phyloP scores from a whole-genome alignment of 2,113 vertebrate species.

The Trematomus loennbergii region DNA sequence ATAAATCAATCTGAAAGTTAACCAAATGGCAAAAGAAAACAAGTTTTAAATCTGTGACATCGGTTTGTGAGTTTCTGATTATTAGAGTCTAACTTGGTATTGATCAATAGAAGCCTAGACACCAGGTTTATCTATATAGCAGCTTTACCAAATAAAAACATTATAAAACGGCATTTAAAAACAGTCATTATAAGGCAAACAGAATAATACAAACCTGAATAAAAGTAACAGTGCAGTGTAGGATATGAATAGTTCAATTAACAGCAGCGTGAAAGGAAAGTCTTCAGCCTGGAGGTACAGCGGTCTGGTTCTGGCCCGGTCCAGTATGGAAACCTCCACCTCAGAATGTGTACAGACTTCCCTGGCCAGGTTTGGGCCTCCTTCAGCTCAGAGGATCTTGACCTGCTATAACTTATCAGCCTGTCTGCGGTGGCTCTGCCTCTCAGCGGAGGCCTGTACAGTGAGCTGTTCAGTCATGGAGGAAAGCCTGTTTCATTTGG shows the following conservation, averaged over 20 bases:
- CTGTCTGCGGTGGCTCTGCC: slow-evolving; percentile 82
- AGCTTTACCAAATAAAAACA: no score
- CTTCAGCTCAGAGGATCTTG: slow-evolving; percentile 3
- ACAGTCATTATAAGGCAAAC: no score
- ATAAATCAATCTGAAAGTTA: neutral
- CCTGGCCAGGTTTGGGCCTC: slow-evolving; percentile 8
- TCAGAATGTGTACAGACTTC: neutral
- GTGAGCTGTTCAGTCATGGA: slow-evolving; percentile 21
- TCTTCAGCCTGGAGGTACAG: neutral
- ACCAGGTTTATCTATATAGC: no score
- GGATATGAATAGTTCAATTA: no score
- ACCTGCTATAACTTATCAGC: slow-evolving; percentile 74
- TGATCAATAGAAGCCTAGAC: no score
- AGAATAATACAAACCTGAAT: no score
- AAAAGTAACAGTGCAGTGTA: no score
- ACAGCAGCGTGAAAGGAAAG: no score
- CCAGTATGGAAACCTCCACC: slow-evolving; percentile 17
- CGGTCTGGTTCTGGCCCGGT: neutral
- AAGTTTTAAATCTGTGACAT: neutral
- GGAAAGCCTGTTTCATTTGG: neutral
- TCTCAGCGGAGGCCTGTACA: slow-evolving; percentile 28
- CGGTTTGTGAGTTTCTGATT: neutral
- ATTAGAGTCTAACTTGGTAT: neutral
- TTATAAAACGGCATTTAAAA: no score
- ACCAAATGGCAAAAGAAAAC: neutral